Base-by-base conservation (phyloP, 1,140 invertebrate genomes). In the Hetaerina americana region DNA sequence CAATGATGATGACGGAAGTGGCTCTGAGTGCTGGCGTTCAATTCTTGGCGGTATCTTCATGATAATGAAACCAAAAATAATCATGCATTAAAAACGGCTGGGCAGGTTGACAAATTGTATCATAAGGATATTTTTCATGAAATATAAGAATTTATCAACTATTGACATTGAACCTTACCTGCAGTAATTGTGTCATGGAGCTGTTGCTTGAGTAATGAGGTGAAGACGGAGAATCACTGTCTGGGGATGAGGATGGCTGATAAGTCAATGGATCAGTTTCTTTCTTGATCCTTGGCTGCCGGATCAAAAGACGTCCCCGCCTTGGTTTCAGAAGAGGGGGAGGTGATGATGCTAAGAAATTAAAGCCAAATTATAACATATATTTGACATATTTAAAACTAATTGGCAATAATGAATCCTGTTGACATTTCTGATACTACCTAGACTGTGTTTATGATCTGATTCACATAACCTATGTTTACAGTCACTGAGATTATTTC, bases 211-310 rank as follows among this genome's bases (percentile, higher is more conserved):
- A 57, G 40, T 57, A 57, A 57, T 57, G 40, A 5, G 40, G 76
- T 57, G 82, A 78, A 71, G 85, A 82, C 73, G 81, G 76, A 73
- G 82, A 78, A 73, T 87, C 78, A 75, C 78, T 78, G 5, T 87
- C 86, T 15, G 84, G 82, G 29, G 82, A 81, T 76, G 80, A 77
- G 71, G 86, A 84, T 71, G 80, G 79, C 27, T 1, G 71, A 70
- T 71, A 70, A 18, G 2, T 74, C 74, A 73, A 70, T 75, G 79
- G 78, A 74, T 88, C 87, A 74, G 80, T 81, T 74, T 87, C 86
- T 27, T 86, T 84, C 76, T 89, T 89, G 40, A 90, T 85, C 26
- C 88, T 80, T 5, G 85, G 86, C 74, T 90, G 89, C 26, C 89
- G 82, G 77, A 88, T 87, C 1, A 90, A 77, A 26, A 87, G 81